Evolutionary conservation across 1,140 invertebrate species (phyloP).

Genomic region (Drosophila ironensis): DNA sequence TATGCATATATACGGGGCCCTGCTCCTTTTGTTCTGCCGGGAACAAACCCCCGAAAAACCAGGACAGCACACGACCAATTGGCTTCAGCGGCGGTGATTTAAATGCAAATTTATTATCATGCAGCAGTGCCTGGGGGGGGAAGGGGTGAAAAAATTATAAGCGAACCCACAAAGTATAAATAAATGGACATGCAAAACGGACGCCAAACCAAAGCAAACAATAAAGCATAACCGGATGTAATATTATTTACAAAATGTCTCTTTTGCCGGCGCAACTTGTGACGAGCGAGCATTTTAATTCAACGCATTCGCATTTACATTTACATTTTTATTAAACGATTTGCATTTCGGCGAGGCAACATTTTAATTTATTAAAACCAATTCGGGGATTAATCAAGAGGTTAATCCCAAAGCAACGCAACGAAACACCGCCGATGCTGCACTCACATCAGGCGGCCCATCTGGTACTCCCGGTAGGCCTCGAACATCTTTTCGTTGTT

Average conservation of each 20-base stretch:
- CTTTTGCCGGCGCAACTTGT: slow-evolving; percentile 56
- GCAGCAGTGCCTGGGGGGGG: slow-evolving; percentile 57
- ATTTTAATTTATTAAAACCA: slow-evolving; percentile 35
- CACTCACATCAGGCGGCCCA: background rate
- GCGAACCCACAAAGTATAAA: slow-evolving; percentile 46
- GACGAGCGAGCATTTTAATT: slow-evolving; percentile 70
- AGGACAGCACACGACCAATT: slow-evolving; percentile 40
- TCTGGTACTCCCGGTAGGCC: background rate
- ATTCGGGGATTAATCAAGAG: slow-evolving; percentile 23
- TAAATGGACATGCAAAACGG: slow-evolving; percentile 32
- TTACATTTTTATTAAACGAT: slow-evolving; percentile 77
- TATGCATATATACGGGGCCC: slow-evolving; percentile 25
- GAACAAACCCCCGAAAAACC: slow-evolving; percentile 38
- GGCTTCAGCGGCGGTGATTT: slow-evolving; percentile 64
- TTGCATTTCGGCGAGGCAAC: slow-evolving; percentile 50
- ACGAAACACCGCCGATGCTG: background rate
- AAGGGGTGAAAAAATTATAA: slow-evolving; percentile 42
- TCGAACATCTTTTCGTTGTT: background rate
- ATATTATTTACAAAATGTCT: slow-evolving; percentile 80
- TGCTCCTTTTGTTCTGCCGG: slow-evolving; percentile 24
- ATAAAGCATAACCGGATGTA: slow-evolving; percentile 62
- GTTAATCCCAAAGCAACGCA: background rate
- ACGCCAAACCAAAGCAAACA: slow-evolving; percentile 43
- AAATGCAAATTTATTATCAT: slow-evolving; percentile 80
- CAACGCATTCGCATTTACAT: slow-evolving; percentile 62